Evolutionary conservation across 1,140 invertebrate genomes (phyloP).

Genomic region (Achatina immaculata): DNA sequence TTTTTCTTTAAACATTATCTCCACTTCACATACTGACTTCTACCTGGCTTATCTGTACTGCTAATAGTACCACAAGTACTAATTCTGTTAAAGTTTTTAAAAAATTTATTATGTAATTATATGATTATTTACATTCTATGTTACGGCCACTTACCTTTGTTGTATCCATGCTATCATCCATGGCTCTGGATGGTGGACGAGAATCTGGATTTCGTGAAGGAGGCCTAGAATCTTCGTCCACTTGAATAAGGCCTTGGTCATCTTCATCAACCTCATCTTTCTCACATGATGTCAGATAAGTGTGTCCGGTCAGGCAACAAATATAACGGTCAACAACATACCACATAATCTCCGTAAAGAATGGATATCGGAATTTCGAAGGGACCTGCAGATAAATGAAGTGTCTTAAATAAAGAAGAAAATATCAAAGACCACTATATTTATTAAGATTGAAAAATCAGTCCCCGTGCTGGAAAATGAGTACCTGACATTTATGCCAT

Average conservation of each 20-base stretch:
- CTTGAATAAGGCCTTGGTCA: slow-evolving; percentile 51
- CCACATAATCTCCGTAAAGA: slow-evolving; percentile 98
- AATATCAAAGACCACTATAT: not conserved
- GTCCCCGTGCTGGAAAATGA: too few relatives aligned
- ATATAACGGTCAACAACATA: slow-evolving; percentile 96
- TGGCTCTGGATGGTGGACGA: slow-evolving; percentile 43
- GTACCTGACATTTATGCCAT: too few relatives aligned
- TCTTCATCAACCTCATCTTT: slow-evolving; percentile 92
- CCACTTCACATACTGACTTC: too few relatives aligned
- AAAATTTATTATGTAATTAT: too few relatives aligned
- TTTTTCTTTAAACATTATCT: too few relatives aligned
- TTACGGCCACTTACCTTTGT: too few relatives aligned
- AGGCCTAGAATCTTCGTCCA: slow-evolving; percentile 52
- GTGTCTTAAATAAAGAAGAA: slow-evolving; percentile 11
- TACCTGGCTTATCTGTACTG: too few relatives aligned
- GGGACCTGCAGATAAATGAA: slow-evolving; percentile 80
- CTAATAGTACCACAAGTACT: too few relatives aligned
- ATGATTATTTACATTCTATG: too few relatives aligned
- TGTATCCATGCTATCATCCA: slow-evolving; percentile 44
- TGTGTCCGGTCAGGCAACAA: slow-evolving; percentile 86
- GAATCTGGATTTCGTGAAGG: slow-evolving; percentile 51
- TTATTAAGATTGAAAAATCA: not conserved
- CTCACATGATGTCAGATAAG: slow-evolving; percentile 93
- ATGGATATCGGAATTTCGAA: slow-evolving; percentile 96
- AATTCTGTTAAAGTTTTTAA: too few relatives aligned